Conservation (phyloP, 2,888 invertebrate species). For the Chromoteleia sp. region DNA sequence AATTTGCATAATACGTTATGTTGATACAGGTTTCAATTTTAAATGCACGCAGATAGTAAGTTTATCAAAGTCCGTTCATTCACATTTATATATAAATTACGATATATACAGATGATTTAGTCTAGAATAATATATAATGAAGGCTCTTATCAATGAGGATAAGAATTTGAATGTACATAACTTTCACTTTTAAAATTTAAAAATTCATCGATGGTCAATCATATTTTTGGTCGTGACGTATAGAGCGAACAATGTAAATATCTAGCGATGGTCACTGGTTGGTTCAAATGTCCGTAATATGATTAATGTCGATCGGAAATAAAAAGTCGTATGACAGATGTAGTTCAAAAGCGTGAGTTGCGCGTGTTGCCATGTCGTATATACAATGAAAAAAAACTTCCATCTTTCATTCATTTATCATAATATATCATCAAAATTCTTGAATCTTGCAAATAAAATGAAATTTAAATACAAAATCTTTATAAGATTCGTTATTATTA, state of each 20-base stretch:
- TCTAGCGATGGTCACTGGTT: constrained; percentile 6
- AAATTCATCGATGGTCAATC: too few species aligned
- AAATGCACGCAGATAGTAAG: not conserved
- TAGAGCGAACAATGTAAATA: too few species aligned
- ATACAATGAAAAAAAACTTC: constrained; percentile 1
- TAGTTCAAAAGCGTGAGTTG: constrained; percentile 24
- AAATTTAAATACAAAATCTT: too few species aligned
- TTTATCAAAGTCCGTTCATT: constrained; percentile 26
- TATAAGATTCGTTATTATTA: too few species aligned
- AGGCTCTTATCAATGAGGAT: too few species aligned
- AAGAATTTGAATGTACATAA: too few species aligned
- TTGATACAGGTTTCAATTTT: not conserved
- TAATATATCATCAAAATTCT: not conserved
- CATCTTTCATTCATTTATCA: constrained; percentile 16
- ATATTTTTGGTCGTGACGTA: too few species aligned
- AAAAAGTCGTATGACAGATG: constrained; percentile 27
- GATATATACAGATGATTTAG: too few species aligned
- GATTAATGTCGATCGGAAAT: constrained; percentile 26
- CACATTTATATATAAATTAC: constrained; percentile 1
- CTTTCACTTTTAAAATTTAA: too few species aligned
- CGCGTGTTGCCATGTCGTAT: constrained; percentile 17
- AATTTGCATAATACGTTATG: constrained; percentile 11
- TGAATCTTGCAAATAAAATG: not conserved
- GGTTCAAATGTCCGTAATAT: not conserved
- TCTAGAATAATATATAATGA: too few species aligned